A percentile compares a stretch with the other conserved stretches of the same genome.
Conservation (phyloP, 2,888 invertebrate genomes). For the Acronicta leporina region DNA sequence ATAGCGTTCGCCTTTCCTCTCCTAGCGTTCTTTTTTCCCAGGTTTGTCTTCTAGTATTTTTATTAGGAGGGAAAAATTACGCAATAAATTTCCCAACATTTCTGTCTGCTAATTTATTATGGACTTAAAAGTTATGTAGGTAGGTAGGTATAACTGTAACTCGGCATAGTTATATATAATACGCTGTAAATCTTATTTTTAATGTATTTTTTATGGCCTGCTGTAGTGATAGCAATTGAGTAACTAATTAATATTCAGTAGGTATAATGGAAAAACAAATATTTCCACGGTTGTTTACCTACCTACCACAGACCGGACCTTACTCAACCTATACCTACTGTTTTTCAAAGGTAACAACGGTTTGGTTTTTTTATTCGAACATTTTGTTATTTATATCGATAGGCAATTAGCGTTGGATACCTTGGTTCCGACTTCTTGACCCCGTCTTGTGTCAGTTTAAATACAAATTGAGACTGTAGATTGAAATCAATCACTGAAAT, state of each 20-base stretch:
- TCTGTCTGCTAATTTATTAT: no score
- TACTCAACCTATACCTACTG: background rate
- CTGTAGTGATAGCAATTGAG: constrained; percentile 6
- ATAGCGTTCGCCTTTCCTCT: no score
- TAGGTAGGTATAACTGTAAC: no score
- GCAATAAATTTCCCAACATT: no score
- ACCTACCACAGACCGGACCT: background rate
- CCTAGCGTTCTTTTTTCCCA: no score
- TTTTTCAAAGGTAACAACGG: background rate
- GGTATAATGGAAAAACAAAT: background rate
- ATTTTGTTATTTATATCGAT: constrained; percentile 14
- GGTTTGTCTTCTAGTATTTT: no score
- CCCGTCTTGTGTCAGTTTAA: constrained; percentile 27
- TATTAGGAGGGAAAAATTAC: no score
- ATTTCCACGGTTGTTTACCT: background rate
- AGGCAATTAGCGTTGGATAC: constrained; percentile 34
- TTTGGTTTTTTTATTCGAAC: background rate
- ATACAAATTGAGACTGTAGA: constrained; percentile 25
- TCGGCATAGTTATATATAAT: no score
- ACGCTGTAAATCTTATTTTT: background rate
- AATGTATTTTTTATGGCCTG: constrained; percentile 20
- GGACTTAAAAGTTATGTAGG: no score
- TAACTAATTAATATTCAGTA: background rate
- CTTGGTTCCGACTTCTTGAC: constrained; percentile 35
- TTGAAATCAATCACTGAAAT: constrained; percentile 11